Percentiles rank a stretch among this genome's conserved stretches.
phyloP scores from a whole-genome alignment of 2,888 invertebrate genomes.

The Myopa testacea region DNA sequence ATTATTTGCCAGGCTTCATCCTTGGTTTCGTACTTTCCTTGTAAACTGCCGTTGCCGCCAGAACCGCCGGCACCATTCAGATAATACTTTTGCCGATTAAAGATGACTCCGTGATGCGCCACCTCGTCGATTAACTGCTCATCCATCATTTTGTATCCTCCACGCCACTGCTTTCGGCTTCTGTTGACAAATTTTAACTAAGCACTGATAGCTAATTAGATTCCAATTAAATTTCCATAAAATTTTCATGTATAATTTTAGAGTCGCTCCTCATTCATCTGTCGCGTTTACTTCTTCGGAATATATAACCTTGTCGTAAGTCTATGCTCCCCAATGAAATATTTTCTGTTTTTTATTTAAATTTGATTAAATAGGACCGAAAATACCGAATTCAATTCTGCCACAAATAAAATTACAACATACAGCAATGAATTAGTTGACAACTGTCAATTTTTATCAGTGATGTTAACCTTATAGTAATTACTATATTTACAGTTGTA shows the following conservation, averaged over 20 bases:
- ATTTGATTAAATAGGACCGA: slow-evolving; percentile 13
- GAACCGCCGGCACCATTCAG: slow-evolving; percentile 57
- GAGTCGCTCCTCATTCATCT: background rate
- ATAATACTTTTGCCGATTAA: slow-evolving; percentile 67
- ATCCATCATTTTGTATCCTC: slow-evolving; percentile 62
- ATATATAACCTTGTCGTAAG: background rate
- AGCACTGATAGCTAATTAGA: background rate
- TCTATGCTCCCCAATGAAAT: too few species aligned
- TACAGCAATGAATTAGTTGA: too few species aligned
- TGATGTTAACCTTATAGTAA: too few species aligned
- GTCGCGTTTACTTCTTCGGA: background rate
- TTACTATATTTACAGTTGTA: too few species aligned
- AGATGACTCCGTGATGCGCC: slow-evolving; percentile 67
- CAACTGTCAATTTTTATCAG: too few species aligned
- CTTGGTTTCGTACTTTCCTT: slow-evolving; percentile 66
- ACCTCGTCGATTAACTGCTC: slow-evolving; percentile 68
- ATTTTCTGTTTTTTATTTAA: background rate
- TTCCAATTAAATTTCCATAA: slow-evolving; percentile 10
- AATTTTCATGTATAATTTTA: background rate
- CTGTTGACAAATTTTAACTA: background rate
- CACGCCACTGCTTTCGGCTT: background rate
- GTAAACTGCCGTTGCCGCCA: slow-evolving; percentile 46
- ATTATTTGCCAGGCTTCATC: slow-evolving; percentile 67
- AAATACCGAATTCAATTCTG: slow-evolving; percentile 4
- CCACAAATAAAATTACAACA: slow-evolving; percentile 11